A percentile compares a stretch with the other conserved stretches of the same genome.
Conservation (phyloP, 2,797 vertebrate species). For the Xenopus petersii region DNA sequence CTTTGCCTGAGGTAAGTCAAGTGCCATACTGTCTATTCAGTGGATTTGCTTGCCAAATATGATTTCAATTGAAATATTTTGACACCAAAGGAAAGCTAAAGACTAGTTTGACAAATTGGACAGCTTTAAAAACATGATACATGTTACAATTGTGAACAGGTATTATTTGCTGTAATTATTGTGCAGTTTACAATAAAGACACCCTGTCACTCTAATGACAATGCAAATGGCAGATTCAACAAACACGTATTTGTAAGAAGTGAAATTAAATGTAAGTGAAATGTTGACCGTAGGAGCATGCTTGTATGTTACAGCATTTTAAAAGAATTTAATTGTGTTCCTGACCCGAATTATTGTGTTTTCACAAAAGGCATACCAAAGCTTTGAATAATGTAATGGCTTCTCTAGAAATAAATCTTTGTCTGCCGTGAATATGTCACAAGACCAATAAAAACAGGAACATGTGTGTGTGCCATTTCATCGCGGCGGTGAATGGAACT, state of each 20-base stretch:
- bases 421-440: not conserved
- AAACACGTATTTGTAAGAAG: too few species aligned
- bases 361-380: not conserved
- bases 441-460: constrained; percentile 2
- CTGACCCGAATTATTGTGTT: not conserved
- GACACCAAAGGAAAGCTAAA: not conserved
- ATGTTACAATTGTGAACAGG: too few species aligned
- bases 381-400: not conserved
- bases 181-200: too few species aligned
- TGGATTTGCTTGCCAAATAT: constrained; percentile 1
- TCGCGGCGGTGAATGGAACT: not conserved
- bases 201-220: too few species aligned
- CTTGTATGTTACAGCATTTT: not conserved
- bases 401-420: not conserved
- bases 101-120: constrained; percentile 1
- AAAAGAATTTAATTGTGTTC: not conserved
- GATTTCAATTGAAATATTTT: constrained; percentile 27
- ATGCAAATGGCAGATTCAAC: too few species aligned
- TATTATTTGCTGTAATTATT: too few species aligned
- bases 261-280: too few species aligned
- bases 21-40: not conserved
- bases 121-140: not conserved
- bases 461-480: not conserved
- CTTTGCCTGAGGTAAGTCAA: constrained; percentile 28
- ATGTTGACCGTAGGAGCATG: not conserved